phyloP scores from a whole-genome alignment of 2,113 vertebrate species.

The Pterocles orientalis region DNA sequence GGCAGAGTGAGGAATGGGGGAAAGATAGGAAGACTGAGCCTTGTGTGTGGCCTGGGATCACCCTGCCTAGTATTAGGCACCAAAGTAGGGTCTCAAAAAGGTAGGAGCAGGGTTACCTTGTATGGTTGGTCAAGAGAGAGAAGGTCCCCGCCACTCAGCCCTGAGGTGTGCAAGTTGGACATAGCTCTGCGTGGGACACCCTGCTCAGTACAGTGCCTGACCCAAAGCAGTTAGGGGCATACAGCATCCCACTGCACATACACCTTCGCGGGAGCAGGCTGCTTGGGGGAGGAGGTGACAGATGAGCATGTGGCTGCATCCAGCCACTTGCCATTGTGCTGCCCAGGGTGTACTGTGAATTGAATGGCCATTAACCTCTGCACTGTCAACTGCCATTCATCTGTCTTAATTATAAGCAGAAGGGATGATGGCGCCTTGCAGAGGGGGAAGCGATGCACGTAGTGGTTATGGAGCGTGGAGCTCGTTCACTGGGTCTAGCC shows the following conservation, averaged over 20 bases:
- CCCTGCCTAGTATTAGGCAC: not conserved
- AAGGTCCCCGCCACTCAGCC: not conserved
- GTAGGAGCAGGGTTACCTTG: not conserved
- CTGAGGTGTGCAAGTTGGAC: too few species aligned
- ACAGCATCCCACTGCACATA: not conserved
- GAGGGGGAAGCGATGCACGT: fast-evolving
- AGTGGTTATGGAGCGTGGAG: fast-evolving
- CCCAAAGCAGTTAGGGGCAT: not conserved
- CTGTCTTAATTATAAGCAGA: not conserved
- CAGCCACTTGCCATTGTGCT: fast-evolving
- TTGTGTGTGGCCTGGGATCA: not conserved
- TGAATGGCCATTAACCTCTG: not conserved
- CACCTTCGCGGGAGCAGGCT: not conserved
- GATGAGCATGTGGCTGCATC: not conserved
- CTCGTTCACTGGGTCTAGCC: not conserved
- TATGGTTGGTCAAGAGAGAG: not conserved
- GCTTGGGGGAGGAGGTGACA: not conserved
- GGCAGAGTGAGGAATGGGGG: fast-evolving
- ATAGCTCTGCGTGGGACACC: not conserved
- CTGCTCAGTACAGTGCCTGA: not conserved
- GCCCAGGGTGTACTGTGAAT: not conserved
- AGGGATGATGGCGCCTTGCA: not conserved
- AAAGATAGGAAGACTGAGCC: not conserved
- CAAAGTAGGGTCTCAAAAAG: not conserved
- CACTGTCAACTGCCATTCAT: not conserved